A percentile compares a stretch with the other conserved stretches of the same genome.
Evolutionary conservation across 2,113 vertebrate species (phyloP).

Genomic region (Cnemophilus loriae): DNA sequence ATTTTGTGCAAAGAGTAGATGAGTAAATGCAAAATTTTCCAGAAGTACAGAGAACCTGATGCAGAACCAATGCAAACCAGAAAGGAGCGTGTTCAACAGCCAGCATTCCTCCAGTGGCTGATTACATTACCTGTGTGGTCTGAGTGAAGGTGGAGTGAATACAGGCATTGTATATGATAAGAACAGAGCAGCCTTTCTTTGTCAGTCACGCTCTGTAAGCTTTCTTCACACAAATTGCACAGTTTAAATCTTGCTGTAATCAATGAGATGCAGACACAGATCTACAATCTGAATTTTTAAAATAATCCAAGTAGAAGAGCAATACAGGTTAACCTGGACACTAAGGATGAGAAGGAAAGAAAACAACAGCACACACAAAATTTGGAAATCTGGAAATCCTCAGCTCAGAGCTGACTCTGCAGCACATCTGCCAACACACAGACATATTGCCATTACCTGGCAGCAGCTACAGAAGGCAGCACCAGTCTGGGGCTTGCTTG

Average conservation of each 20-base stretch:
- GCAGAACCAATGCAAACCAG: neutral
- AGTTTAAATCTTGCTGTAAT: neutral
- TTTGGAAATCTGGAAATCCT: neutral
- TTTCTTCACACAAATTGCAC: neutral
- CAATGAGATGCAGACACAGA: neutral
- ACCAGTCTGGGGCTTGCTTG: neutral
- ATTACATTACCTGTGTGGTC: slow-evolving; percentile 41
- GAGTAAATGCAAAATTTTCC: neutral
- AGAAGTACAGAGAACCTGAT: neutral
- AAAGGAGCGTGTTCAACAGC: neutral
- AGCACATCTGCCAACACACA: neutral
- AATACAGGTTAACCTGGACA: neutral
- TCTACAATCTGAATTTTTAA: neutral
- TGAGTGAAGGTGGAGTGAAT: slow-evolving; percentile 24
- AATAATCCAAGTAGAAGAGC: neutral
- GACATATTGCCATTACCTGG: fast-evolving
- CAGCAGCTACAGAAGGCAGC: neutral
- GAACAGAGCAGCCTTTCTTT: slow-evolving; percentile 45
- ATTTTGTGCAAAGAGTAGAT: neutral
- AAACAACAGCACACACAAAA: neutral
- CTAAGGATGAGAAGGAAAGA: neutral
- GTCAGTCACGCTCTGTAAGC: neutral
- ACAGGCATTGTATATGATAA: neutral
- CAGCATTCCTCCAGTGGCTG: neutral
- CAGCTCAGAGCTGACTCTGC: neutral